phyloP scores from a whole-genome alignment of 2,113 vertebrate species.

The Ciconia maguari region DNA sequence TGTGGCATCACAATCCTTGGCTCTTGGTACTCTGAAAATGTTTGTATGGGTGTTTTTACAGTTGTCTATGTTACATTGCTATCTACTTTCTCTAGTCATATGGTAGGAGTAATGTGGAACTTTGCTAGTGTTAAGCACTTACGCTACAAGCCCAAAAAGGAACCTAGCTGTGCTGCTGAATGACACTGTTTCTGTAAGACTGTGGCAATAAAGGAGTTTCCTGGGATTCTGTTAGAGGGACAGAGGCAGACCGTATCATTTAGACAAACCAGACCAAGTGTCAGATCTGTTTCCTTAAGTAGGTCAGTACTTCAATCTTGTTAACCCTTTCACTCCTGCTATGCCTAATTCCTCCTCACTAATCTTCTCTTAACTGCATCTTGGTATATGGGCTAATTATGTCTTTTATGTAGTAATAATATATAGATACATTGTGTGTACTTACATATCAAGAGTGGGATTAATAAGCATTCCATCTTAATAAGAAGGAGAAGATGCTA shows the following conservation, averaged over 20 bases:
- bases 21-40: background rate
- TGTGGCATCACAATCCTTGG: background rate
- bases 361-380: background rate
- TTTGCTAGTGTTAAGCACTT: background rate
- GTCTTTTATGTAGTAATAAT: background rate
- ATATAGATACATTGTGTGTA: background rate
- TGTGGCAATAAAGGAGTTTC: background rate
- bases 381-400: background rate
- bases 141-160: background rate
- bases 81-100: background rate
- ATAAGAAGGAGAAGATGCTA: background rate
- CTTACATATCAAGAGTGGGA: background rate
- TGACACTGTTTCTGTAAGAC: background rate
- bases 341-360: background rate
- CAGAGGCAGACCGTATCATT: fast-evolving
- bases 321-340: too few relatives aligned
- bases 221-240: background rate
- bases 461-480: background rate
- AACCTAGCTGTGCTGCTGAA: background rate
- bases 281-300: background rate
- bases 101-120: background rate
- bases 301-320: background rate
- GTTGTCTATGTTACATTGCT: background rate
- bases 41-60: background rate
- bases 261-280: background rate